Base-by-base conservation (phyloP, 2,113 vertebrate species). In the Peromyscus leucopus region DNA sequence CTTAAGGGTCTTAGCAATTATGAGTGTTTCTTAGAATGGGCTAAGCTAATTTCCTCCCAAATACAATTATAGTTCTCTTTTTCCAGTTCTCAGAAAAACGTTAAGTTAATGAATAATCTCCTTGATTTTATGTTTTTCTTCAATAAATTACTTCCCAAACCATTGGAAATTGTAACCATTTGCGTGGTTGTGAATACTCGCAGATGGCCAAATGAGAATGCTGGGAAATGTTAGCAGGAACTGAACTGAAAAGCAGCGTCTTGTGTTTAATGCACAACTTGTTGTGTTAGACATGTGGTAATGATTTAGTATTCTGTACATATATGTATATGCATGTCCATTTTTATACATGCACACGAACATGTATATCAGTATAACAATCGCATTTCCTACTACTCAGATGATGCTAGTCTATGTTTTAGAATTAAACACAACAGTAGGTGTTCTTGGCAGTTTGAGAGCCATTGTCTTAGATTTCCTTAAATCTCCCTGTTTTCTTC, bases 71-170 rank as follows among this genome's bases (percentile, higher is more conserved):
- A 82, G 13, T 33, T 87, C 19, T 15, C 71, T 93, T 94, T 90
- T 93, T 75, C 71, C 67, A 96, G n/a, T 91, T 96, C 65, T 97
- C 78, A 87, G 89, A 86, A 95, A 97, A 94, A 93, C 79, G 12
- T 78, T 92, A 89, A 97, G 15, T 82, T 96, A 96, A 96, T 94
- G 96, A 95, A 95, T 94, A 85, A 97, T 82, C 85, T 89, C 80
- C 86, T 91, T 97, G 76, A 97, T 91, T 97, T 95, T 67, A 72
- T 71, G 51, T 90, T 95, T 95, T 95, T 90, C 48, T 95, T 48
- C 89, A 57, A 94, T 92, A 90, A 93, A 91, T 91, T 92, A 86
- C 89, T 98, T 95, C 65, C 92, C 67, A 93, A 91, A 69, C 84
- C 57, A 91, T 17, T 95, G 91, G 42, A 79, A 93, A 84, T 96